These are phyloP conservation scores for Caenorhabditis sp. DNA, from an alignment of 2,888 invertebrate species.

Conservation along the genomic window DNA sequence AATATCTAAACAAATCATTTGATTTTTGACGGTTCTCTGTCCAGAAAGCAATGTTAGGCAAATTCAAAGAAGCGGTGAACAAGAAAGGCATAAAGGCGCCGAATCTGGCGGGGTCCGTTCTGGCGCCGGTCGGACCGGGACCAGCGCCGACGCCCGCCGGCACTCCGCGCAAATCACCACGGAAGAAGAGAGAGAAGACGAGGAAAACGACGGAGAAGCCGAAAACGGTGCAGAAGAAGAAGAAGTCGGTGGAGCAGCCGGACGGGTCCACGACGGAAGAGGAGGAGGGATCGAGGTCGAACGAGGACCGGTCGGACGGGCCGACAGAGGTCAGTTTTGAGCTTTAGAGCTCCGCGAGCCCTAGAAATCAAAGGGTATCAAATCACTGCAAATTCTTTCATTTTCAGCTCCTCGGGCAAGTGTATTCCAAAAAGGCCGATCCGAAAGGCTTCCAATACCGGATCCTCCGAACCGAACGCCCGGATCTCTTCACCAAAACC, in stretches of 20 bases:
- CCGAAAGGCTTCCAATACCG: not conserved
- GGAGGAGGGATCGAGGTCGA: not conserved
- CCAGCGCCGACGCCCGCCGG: too few species aligned
- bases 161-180: too few species aligned
- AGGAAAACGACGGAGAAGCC: too few species aligned
- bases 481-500: not conserved
- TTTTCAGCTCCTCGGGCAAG: slow-evolving; percentile 3
- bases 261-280: not conserved
- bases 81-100: not conserved
- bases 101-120: not conserved
- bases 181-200: too few species aligned
- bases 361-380: too few species aligned
- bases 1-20: too few species aligned
- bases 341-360: too few species aligned
- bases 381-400: too few species aligned
- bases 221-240: not conserved
- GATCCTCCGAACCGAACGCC: not conserved
- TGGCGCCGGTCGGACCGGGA: not conserved
- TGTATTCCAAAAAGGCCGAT: not conserved
- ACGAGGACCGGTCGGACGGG: not conserved
- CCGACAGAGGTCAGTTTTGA: too few species aligned
- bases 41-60: not conserved
- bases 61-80: not conserved
- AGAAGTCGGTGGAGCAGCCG: not conserved
- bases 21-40: too few species aligned